Conservation (phyloP, 2,888 invertebrate genomes). For the Prenolepis imparis region DNA sequence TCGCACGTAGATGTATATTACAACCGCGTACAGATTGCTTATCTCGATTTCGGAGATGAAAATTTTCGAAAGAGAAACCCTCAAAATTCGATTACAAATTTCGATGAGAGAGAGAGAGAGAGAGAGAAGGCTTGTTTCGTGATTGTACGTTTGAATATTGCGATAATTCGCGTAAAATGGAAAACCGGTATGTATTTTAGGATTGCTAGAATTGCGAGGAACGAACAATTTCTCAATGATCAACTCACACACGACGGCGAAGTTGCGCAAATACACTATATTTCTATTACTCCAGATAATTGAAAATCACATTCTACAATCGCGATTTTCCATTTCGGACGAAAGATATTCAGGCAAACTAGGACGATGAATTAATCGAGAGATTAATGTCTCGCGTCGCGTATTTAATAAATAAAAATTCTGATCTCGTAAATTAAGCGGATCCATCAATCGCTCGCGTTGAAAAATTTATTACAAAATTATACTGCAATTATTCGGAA, state of each 20-base stretch:
- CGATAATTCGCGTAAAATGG: slow-evolving; percentile 37
- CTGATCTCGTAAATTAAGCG: slow-evolving; percentile 4
- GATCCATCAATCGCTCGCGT: background rate
- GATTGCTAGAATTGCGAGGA: slow-evolving; percentile 38
- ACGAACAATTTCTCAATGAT: slow-evolving; percentile 53
- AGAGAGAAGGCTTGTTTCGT: background rate
- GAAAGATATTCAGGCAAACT: background rate
- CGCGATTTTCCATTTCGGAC: slow-evolving; percentile 30
- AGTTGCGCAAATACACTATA: slow-evolving; percentile 42
- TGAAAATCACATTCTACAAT: slow-evolving; percentile 23
- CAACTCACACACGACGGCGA: background rate
- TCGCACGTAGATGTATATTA: background rate
- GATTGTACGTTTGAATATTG: background rate
- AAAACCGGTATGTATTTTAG: slow-evolving; percentile 16
- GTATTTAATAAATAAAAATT: background rate
- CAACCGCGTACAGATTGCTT: background rate
- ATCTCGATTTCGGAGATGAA: background rate
- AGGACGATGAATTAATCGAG: slow-evolving; percentile 17
- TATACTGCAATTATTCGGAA: background rate
- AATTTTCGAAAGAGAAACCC: background rate
- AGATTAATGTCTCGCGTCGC: slow-evolving; percentile 10
- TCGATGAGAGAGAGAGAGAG: background rate
- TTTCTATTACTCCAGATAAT: slow-evolving; percentile 13
- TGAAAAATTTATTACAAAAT: slow-evolving; percentile 4
- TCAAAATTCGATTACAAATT: background rate